Conservation (phyloP, 2,888 invertebrate genomes). For the Augochlorella aurata region DNA sequence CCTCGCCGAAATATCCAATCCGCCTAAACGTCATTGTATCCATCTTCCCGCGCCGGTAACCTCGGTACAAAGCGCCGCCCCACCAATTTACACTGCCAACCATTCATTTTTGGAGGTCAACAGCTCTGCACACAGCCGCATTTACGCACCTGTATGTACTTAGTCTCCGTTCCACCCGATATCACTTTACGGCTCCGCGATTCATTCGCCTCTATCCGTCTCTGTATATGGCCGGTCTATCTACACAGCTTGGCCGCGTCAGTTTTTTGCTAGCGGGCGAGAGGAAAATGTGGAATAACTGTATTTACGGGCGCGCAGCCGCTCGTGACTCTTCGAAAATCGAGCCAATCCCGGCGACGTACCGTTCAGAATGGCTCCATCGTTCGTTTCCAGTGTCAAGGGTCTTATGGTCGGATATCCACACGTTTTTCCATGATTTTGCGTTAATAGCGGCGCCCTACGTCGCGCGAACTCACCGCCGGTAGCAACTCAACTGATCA, state of each 20-base stretch:
- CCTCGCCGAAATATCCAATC: background rate
- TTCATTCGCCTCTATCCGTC: conserved; percentile 64
- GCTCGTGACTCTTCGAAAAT: conserved; percentile 68
- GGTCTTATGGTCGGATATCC: conserved; percentile 47
- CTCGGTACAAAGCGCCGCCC: background rate
- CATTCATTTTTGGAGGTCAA: conserved; percentile 64
- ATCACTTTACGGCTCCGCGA: conserved; percentile 76
- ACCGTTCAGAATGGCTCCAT: conserved; percentile 47
- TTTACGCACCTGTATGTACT: conserved; percentile 26
- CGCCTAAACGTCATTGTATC: background rate
- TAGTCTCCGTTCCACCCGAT: conserved; percentile 65
- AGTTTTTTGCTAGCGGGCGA: conserved; percentile 34
- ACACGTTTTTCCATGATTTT: conserved; percentile 51
- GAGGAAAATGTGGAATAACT: conserved; percentile 52
- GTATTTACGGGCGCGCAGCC: conserved; percentile 62
- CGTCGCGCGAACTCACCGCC: background rate
- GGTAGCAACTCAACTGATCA: background rate
- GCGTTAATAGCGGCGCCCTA: conserved; percentile 45
- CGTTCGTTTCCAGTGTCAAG: conserved; percentile 45
- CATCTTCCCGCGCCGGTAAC: background rate
- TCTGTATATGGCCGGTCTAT: conserved; percentile 7
- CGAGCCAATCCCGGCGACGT: conserved; percentile 58
- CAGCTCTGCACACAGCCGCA: conserved; percentile 29
- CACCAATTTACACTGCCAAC: conserved; percentile 62
- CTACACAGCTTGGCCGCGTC: conserved; percentile 40